Conservation (phyloP, 2,888 invertebrate genomes). For the Megastigmus dorsalis region DNA sequence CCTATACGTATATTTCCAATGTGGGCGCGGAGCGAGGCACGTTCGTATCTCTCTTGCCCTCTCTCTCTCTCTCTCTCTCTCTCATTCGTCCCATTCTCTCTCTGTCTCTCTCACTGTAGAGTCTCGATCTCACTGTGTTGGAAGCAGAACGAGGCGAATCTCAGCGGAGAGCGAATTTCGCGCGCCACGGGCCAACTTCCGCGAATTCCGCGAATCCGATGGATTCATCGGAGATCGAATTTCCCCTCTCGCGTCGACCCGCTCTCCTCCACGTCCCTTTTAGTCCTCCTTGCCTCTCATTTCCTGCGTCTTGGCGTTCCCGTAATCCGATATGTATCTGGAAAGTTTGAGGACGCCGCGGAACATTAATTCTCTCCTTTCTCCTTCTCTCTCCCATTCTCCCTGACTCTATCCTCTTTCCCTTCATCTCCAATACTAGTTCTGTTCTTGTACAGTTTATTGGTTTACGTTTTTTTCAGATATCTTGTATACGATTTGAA, state of each 20-base stretch:
- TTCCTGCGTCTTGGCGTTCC: constrained; percentile 1
- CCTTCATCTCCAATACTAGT: background rate
- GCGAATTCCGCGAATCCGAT: constrained; percentile 34
- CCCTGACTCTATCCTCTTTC: background rate
- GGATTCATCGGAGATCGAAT: constrained; percentile 42
- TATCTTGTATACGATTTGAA: too few species aligned
- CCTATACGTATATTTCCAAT: background rate
- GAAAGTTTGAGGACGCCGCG: constrained; percentile 28
- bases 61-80: background rate
- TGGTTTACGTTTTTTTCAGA: background rate
- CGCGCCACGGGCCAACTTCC: constrained; percentile 37
- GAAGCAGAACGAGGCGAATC: constrained; percentile 10
- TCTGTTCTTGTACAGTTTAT: background rate
- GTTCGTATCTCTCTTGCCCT: background rate
- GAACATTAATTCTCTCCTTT: constrained; percentile 18
- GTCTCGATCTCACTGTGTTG: background rate
- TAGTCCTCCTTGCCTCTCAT: constrained; percentile 18
- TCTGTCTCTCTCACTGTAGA: background rate
- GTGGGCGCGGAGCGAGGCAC: too few species aligned
- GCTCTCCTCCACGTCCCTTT: background rate
- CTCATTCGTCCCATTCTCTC: background rate
- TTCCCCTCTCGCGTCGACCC: background rate
- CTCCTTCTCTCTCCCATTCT: background rate
- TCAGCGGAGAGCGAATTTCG: constrained; percentile 26
- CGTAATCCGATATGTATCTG: constrained; percentile 41